Conservation (phyloP, 2,113 vertebrate species). For the Vombatus ursinus region DNA sequence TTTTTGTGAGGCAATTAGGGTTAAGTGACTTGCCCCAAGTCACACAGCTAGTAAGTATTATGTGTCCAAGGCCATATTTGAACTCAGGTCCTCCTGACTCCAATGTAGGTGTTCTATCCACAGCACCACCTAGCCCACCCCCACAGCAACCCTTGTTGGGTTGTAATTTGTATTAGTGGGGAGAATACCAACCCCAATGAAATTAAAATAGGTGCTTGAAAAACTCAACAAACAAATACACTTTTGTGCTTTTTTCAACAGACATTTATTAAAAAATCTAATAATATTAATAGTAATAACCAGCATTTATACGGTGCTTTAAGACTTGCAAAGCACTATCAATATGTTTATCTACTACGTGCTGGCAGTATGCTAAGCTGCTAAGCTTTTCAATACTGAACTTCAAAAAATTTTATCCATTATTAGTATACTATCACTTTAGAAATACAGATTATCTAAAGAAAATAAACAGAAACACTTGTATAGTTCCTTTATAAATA, state of each 20-base stretch:
- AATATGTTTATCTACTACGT: neutral
- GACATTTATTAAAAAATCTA: neutral
- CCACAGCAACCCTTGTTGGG: neutral
- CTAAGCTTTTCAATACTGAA: slow-evolving; percentile 14
- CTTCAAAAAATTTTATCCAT: slow-evolving; percentile 1
- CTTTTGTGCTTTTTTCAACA: neutral
- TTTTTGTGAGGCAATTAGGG: too few relatives aligned
- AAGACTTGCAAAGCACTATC: neutral
- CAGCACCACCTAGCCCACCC: too few relatives aligned
- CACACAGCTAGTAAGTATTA: too few relatives aligned
- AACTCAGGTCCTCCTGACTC: too few relatives aligned
- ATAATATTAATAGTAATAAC: neutral
- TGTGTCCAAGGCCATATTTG: too few relatives aligned
- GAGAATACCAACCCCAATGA: neutral
- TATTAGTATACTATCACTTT: neutral
- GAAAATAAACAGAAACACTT: neutral
- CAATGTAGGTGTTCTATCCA: too few relatives aligned
- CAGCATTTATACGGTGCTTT: neutral
- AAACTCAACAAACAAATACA: neutral
- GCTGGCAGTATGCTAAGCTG: neutral
- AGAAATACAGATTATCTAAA: neutral
- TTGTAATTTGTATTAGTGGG: neutral
- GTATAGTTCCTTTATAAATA: neutral
- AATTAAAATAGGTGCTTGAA: neutral
- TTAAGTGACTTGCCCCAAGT: too few relatives aligned